Evolutionary conservation across 2,888 invertebrate species (phyloP).

Genomic region (Oscheius onirici): DNA sequence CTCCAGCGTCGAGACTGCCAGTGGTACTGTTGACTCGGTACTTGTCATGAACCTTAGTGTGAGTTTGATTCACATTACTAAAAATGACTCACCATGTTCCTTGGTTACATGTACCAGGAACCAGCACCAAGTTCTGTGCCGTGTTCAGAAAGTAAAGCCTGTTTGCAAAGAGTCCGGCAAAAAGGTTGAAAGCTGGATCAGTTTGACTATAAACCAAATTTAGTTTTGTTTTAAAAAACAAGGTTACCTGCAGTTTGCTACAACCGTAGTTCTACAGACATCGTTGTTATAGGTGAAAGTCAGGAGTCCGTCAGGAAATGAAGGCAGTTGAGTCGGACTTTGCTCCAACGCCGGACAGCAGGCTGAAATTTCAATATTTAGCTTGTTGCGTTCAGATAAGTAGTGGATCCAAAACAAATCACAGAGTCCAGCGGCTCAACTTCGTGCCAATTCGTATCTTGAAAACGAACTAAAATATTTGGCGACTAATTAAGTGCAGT

Average conservation of each 20-base stretch:
- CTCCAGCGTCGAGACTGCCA: neutral
- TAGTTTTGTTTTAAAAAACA: neutral
- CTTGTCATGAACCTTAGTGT: too few relatives aligned
- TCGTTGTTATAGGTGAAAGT: neutral
- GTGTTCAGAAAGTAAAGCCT: neutral
- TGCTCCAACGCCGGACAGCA: slow-evolving; percentile 14
- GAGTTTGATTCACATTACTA: neutral
- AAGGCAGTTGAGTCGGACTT: neutral
- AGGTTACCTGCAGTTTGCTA: slow-evolving; percentile 1
- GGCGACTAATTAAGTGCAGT: too few relatives aligned
- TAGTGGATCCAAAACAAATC: too few relatives aligned
- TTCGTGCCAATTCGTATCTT: too few relatives aligned
- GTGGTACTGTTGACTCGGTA: neutral
- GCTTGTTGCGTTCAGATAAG: too few relatives aligned
- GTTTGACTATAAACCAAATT: neutral
- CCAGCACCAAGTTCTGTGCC: neutral
- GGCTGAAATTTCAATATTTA: neutral
- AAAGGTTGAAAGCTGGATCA: neutral
- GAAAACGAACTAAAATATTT: too few relatives aligned
- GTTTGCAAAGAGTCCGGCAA: neutral
- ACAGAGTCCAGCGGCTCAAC: too few relatives aligned
- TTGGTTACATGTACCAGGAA: neutral
- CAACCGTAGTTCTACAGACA: neutral
- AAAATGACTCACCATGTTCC: neutral
- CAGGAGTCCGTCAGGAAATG: neutral